Evolutionary conservation across 2,888 invertebrate species (phyloP).

Genomic region (Allophyes oxyacanthae): DNA sequence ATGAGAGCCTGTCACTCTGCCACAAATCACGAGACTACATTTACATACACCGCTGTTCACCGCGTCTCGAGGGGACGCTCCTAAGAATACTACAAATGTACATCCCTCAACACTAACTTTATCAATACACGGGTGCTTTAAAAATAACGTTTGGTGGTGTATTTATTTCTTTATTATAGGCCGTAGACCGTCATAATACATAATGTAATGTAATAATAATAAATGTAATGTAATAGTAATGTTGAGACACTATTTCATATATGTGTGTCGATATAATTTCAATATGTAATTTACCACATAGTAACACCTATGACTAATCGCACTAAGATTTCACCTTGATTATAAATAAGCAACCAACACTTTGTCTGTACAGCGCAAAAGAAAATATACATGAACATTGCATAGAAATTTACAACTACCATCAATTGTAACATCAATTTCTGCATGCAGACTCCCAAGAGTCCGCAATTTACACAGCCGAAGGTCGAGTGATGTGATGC

Average conservation of each 20-base stretch:
- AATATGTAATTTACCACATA: no score
- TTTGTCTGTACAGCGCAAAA: no score
- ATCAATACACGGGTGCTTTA: slow-evolving; percentile 17
- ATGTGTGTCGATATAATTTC: no score
- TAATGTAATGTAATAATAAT: no score
- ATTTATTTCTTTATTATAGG: neutral
- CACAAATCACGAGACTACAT: slow-evolving; percentile 72
- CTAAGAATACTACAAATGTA: slow-evolving; percentile 52
- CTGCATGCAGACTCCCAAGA: slow-evolving; percentile 31
- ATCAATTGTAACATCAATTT: slow-evolving; percentile 24
- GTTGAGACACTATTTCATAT: no score
- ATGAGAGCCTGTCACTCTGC: slow-evolving; percentile 76
- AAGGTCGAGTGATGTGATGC: slow-evolving; percentile 60
- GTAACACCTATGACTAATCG: no score
- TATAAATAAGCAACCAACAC: no score
- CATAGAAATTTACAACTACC: slow-evolving; percentile 1
- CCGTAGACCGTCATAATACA: no score
- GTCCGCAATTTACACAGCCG: slow-evolving; percentile 51
- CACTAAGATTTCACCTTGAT: no score
- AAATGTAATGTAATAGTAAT: no score
- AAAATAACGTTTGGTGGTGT: neutral
- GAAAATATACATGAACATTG: no score
- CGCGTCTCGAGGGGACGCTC: slow-evolving; percentile 55
- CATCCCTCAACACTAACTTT: slow-evolving; percentile 38
- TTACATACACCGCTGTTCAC: slow-evolving; percentile 53